Evolutionary conservation across 2,797 vertebrate species (phyloP), one percentile per base, ranked within the genome.

Genomic region (Micropoecilia bifurca): DNA sequence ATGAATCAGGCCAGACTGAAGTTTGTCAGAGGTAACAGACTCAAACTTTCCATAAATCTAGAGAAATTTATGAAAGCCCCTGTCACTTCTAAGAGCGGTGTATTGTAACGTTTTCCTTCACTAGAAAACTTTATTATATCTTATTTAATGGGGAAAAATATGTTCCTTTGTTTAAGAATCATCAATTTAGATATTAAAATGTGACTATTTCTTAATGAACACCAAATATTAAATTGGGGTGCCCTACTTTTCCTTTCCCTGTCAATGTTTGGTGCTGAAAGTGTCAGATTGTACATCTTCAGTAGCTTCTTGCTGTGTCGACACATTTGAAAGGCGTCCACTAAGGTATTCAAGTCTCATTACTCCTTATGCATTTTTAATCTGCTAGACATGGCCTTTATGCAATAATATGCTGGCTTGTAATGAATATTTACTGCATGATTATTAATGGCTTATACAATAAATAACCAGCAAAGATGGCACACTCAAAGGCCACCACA

Each of bases 281-380:
- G 20, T 85, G 82, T 82, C 79, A 81, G 71, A 87, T 71, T 74
- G 77, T 78, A 55, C 63, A 14, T 43, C 74, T 83, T 61, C 48
- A 85, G 80, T 89, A 84, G 83, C 87, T 75, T 85, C 28, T 85
- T 84, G 61, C 81, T 47, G 61, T 75, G 84, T 86, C 87, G 80
- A 7, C 77, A 94, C 95, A 94, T 96, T 96, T 94, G 92, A 96
- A 94, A 95, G 95, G 96, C 95, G 95, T 95, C 96, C 97, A 95
- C 96, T 98, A 96, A 97, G 96, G 97, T 98, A 98, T 99, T 98
- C 97, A 98, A 97, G 94, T 95, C 94, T 96, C 97, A 97, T 99
- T 97, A 98, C 95, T 96, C 96, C 97, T 97, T 96, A 97, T 98
- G 88, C 96, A 98, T 97, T 96, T 97, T 98, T 98, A 96, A 98